Percentiles rank a stretch among this genome's conserved stretches.
phyloP scores from a whole-genome alignment of 2,113 vertebrate genomes.

The Vidua macroura region DNA sequence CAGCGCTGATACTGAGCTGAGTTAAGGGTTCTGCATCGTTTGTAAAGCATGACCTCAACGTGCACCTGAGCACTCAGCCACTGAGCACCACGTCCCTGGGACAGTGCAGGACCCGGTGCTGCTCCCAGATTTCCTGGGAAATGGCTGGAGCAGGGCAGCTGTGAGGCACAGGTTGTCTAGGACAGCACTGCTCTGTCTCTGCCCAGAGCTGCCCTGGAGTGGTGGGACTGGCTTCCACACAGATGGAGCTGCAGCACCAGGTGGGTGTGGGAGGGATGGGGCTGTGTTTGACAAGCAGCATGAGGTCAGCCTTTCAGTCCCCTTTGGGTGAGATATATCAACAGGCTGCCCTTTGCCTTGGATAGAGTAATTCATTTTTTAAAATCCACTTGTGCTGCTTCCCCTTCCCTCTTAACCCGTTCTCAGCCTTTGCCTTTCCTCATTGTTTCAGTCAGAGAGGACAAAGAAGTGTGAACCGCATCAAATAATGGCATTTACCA shows the following conservation, averaged over 20 bases:
- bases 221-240: background rate
- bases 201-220: background rate
- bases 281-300: background rate
- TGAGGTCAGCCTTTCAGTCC: constrained; percentile 34
- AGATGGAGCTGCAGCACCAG: background rate
- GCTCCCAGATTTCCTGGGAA: background rate
- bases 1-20: background rate
- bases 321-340: constrained; percentile 33
- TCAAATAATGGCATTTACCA: background rate
- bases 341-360: background rate
- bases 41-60: background rate
- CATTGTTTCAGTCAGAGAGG: background rate
- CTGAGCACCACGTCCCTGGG: fast-evolving
- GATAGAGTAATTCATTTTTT: background rate
- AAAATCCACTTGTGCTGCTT: background rate
- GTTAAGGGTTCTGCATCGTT: background rate
- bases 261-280: constrained; percentile 6
- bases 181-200: background rate
- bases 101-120: background rate
- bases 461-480: background rate
- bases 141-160: background rate
- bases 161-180: background rate
- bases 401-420: background rate
- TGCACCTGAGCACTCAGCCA: background rate
- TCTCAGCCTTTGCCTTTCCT: background rate